Evolutionary conservation across 2,113 vertebrate genomes (phyloP), one percentile per base, ranked within the genome.

Genomic region (Apodemus speciosus): DNA sequence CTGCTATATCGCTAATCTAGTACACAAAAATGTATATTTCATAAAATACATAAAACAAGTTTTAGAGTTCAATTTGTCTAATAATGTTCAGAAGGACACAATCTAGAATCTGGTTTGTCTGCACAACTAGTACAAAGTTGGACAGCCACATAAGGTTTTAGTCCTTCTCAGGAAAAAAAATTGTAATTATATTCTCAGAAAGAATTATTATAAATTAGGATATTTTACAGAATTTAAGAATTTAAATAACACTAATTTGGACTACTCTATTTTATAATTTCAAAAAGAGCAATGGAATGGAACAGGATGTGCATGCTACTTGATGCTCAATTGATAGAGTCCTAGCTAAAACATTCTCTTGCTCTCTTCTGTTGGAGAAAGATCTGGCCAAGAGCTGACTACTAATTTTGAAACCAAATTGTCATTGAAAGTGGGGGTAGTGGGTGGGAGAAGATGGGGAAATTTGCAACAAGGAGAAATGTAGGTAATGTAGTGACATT

Each of bases 221-320:
- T 71, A 35, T 11, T 6, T 1, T 40, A 60, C 16, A 46, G 11
- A 13, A 38, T 85, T 71, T 2, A 4, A 84, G 30, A 14, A 30
- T 35, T 96, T 43, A 91, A n/a, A 1, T 8, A 21, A 2, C 64
- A 32, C 69, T 85, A 8, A 58, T 72, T 66, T 20, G 38, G 4
- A 16, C 9, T 40, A n/a, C 53, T 88, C 66, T 56, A 73, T 90
- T 87, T 75, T 68, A 68, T 90, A 38, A 79, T 38, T 62, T 86
- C n/a, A 69, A 72, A 71, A 38, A 66, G 0, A 5, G 46, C 2
- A 46, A 20, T 21, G 23, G 21, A 2, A 9, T 38, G 38, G 3
- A 20, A 10, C 46, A 66, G 27, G 30, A 13, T 10, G 0, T 43
- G 3, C 16, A 58, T 27, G 15, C 10, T 25, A 32, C 15, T 13